These are phyloP conservation scores for Cryptotis parvus DNA, from an alignment of 2,113 vertebrate species.

Conservation along the genomic window DNA sequence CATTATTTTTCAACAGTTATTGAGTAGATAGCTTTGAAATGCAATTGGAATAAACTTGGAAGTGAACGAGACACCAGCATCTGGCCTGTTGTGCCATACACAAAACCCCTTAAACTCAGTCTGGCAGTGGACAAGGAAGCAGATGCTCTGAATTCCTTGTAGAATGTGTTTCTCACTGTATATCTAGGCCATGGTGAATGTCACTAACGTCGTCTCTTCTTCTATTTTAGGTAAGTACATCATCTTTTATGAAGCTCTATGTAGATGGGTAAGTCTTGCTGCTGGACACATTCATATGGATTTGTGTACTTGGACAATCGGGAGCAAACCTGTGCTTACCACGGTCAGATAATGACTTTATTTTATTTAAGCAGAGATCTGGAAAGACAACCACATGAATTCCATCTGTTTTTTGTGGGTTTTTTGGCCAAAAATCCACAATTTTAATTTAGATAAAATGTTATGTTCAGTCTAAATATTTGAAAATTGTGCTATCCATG, in stretches of 20 bases:
- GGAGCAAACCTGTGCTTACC: background rate
- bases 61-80: slow-evolving; percentile 47
- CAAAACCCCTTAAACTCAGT: slow-evolving; percentile 56
- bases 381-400: background rate
- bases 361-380: slow-evolving; percentile 39
- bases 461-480: slow-evolving; percentile 51
- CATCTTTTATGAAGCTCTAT: slow-evolving; percentile 78
- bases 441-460: slow-evolving; percentile 57
- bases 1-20: slow-evolving; percentile 1
- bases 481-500: background rate
- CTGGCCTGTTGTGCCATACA: slow-evolving; percentile 58
- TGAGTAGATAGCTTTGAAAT: slow-evolving; percentile 23
- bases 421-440: slow-evolving; percentile 11
- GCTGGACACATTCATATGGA: slow-evolving; percentile 37
- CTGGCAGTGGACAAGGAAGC: slow-evolving; percentile 36
- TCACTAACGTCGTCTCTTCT: slow-evolving; percentile 74
- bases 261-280: slow-evolving; percentile 80
- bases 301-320: slow-evolving; percentile 42
- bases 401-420: slow-evolving; percentile 51
- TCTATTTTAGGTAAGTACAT: slow-evolving; percentile 86
- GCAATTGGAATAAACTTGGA: slow-evolving; percentile 43
- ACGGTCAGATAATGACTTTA: slow-evolving; percentile 1
- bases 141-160: slow-evolving; percentile 57
- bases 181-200: slow-evolving; percentile 48
- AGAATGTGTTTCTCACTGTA: slow-evolving; percentile 39